phyloP scores from a whole-genome alignment of 2,113 vertebrate species.

The Casuarius casuarius region DNA sequence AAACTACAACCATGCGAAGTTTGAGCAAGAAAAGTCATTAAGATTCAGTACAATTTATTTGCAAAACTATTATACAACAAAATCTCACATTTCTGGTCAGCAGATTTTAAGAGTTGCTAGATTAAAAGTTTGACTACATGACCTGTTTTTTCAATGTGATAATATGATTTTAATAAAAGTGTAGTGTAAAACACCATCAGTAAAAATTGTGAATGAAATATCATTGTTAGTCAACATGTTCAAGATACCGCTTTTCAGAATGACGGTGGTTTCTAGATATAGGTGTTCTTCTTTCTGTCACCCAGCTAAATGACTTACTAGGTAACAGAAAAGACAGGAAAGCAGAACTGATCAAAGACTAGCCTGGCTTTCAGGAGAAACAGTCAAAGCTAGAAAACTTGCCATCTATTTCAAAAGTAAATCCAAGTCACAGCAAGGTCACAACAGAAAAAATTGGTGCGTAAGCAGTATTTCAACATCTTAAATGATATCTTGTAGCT shows the following conservation, averaged over 20 bases:
- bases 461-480: not conserved
- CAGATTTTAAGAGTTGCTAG: not conserved
- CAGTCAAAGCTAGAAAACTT: conserved; percentile 78
- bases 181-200: not conserved
- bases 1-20: not conserved
- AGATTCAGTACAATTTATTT: not conserved
- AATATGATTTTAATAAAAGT: not conserved
- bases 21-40: not conserved
- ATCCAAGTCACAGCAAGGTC: conserved; percentile 76
- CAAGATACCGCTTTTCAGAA: conserved; percentile 7
- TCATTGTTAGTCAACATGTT: not conserved
- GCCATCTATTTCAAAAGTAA: conserved; percentile 81
- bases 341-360: conserved; percentile 72
- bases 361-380: conserved; percentile 76
- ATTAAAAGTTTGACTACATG: not conserved
- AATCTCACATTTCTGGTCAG: not conserved
- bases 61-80: not conserved
- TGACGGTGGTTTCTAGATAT: not conserved
- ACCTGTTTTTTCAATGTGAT: not conserved
- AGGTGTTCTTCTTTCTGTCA: conserved; percentile 34
- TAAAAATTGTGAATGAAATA: not conserved
- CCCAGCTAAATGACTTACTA: conserved; percentile 62
- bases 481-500: not conserved
- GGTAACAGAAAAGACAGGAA: conserved; percentile 55
- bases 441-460: conserved; percentile 30